These are phyloP conservation scores for Drosophila infuscata DNA, from an alignment of 2,888 invertebrate species.

Conservation along the genomic window DNA sequence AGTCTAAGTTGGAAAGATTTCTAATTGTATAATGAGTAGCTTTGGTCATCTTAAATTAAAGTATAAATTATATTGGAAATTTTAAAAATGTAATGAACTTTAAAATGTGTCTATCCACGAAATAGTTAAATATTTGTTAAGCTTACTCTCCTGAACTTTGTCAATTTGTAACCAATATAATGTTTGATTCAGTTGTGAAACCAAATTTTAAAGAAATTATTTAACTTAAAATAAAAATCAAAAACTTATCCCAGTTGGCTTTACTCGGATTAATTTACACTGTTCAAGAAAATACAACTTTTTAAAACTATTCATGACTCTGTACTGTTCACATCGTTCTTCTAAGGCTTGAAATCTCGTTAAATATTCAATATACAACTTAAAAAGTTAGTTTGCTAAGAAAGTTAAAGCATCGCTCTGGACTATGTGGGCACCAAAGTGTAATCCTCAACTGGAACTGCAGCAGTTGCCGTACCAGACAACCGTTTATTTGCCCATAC, in stretches of 20 bases:
- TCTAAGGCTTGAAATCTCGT: slow-evolving; percentile 1
- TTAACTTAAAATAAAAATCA: background rate
- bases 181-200: background rate
- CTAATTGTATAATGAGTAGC: background rate
- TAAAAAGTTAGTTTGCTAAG: background rate
- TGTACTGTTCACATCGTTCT: slow-evolving; percentile 22
- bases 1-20: background rate
- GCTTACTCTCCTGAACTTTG: background rate
- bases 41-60: background rate
- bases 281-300: background rate
- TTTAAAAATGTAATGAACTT: background rate
- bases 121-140: background rate
- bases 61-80: background rate
- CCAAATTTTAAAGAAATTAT: background rate
- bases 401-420: background rate
- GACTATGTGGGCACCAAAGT: slow-evolving; percentile 14
- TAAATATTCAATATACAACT: background rate
- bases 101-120: background rate
- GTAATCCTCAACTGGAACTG: background rate
- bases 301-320: slow-evolving; percentile 17
- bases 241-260: slow-evolving; percentile 13
- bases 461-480: slow-evolving; percentile 22
- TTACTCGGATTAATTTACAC: background rate
- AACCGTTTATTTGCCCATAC: slow-evolving; percentile 29
- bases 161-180: background rate